phyloP scores from a whole-genome alignment of 2,888 invertebrate species.

The Troglohyphantes excavatus region DNA sequence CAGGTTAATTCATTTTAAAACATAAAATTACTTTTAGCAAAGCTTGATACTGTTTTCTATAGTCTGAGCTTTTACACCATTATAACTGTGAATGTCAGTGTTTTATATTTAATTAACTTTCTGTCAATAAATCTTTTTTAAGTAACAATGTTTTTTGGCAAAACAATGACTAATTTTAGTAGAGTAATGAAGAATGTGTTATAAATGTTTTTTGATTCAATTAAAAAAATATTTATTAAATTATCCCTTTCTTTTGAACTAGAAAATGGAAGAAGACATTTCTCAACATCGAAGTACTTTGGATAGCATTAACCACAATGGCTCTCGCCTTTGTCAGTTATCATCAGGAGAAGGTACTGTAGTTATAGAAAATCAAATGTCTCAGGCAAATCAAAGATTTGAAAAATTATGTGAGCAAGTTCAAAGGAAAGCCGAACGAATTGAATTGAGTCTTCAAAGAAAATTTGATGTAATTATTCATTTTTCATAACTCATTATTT shows the following conservation, averaged over 20 bases:
- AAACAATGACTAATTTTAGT: background rate
- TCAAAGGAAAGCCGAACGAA: slow-evolving; percentile 95
- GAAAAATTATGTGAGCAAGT: slow-evolving; percentile 97
- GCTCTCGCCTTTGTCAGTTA: slow-evolving; percentile 93
- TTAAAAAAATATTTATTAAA: background rate
- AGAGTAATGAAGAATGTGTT: too few species aligned
- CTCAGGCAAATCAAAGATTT: slow-evolving; percentile 95
- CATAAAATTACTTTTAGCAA: too few species aligned
- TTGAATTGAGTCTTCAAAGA: slow-evolving; percentile 91
- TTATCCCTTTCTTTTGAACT: slow-evolving; percentile 33
- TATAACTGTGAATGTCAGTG: background rate
- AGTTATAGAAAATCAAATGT: slow-evolving; percentile 95
- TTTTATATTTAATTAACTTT: slow-evolving; percentile 1
- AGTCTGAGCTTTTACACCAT: too few species aligned
- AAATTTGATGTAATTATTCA: slow-evolving; percentile 81
- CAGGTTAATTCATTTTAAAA: too few species aligned
- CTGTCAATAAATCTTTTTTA: background rate
- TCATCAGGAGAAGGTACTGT: slow-evolving; percentile 97
- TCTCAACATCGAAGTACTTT: slow-evolving; percentile 91
- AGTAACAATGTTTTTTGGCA: background rate
- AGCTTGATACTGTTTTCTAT: too few species aligned
- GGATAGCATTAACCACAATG: slow-evolving; percentile 93
- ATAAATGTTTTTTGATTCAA: background rate
- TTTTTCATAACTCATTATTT: too few species aligned
- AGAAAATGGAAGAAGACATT: slow-evolving; percentile 90